These are phyloP conservation scores for Scolopax mira DNA, from an alignment of 2,113 vertebrate genomes.

Conservation along the genomic window DNA sequence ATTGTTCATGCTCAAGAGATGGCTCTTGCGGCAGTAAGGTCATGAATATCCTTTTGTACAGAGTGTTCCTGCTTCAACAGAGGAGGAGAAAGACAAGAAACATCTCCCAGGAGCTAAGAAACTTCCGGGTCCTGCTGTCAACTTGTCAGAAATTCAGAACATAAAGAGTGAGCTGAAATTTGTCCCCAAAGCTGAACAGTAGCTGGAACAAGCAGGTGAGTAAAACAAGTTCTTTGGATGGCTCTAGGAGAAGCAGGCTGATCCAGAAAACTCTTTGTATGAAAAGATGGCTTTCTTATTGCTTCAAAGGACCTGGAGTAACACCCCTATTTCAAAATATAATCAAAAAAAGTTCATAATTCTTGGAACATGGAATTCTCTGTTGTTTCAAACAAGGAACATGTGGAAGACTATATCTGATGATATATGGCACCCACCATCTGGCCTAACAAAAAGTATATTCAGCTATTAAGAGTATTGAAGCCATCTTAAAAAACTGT, in stretches of 20 bases:
- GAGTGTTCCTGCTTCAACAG: conserved; percentile 50
- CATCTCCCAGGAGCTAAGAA: conserved; percentile 88
- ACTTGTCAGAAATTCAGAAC: conserved; percentile 95
- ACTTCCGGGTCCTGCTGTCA: conserved; percentile 89
- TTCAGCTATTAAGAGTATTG: background rate
- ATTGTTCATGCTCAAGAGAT: background rate
- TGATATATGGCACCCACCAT: background rate
- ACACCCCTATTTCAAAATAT: background rate
- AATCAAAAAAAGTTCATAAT: background rate
- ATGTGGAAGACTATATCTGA: background rate
- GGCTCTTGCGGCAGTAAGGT: background rate
- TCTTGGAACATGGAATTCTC: background rate
- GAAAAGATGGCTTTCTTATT: background rate
- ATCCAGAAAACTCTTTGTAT: background rate
- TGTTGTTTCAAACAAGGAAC: background rate
- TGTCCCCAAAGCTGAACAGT: conserved; percentile 80
- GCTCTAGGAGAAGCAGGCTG: background rate
- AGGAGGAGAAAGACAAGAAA: conserved; percentile 87
- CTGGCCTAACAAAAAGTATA: background rate
- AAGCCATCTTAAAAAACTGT: background rate
- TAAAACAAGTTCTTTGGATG: background rate
- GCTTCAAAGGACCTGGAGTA: background rate
- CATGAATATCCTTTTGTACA: conserved; percentile 40
- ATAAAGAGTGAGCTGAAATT: conserved; percentile 91
- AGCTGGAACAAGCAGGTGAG: conserved; percentile 69